A percentile compares a stretch with the other conserved stretches of the same genome.
Conservation (phyloP, 2,113 vertebrate species). For the Sylvilagus bachmani region DNA sequence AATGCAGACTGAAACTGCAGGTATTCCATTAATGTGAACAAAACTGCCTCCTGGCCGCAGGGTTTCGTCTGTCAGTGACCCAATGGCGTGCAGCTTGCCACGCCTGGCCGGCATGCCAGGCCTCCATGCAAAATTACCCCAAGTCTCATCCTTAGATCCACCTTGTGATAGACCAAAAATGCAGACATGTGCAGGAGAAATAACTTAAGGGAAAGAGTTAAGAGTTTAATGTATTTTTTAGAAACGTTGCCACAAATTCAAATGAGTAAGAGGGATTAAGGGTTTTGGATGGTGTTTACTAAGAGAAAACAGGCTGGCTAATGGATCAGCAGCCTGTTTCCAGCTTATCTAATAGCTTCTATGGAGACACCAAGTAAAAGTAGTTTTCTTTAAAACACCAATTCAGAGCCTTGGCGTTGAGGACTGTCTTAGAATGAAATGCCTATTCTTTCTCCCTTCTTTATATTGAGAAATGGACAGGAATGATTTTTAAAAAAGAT, state of each 20-base stretch:
- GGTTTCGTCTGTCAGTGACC: constrained; percentile 67
- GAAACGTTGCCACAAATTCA: constrained; percentile 67
- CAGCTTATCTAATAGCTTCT: constrained; percentile 81
- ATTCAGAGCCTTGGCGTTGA: constrained; percentile 76
- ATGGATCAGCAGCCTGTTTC: constrained; percentile 87
- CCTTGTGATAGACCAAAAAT: constrained; percentile 63
- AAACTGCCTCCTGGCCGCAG: constrained; percentile 72
- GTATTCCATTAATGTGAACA: constrained; percentile 72
- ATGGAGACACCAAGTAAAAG: constrained; percentile 79
- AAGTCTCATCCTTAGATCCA: constrained; percentile 32
- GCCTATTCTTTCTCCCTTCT: background rate
- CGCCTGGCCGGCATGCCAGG: constrained; percentile 86
- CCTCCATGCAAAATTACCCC: constrained; percentile 80
- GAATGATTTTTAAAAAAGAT: background rate
- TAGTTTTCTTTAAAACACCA: constrained; percentile 86
- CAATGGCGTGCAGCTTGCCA: constrained; percentile 81
- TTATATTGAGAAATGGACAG: background rate
- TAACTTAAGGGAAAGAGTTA: constrained; percentile 42
- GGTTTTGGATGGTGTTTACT: constrained; percentile 84
- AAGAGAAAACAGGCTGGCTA: constrained; percentile 81
- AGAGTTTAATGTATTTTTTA: constrained; percentile 15
- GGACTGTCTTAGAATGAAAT: constrained; percentile 16
- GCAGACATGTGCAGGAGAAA: constrained; percentile 74
- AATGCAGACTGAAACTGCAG: constrained; percentile 70
- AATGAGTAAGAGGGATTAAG: constrained; percentile 45